Base-by-base conservation (phyloP, 1,140 invertebrate species). In the Choristoneura fumiferana region DNA sequence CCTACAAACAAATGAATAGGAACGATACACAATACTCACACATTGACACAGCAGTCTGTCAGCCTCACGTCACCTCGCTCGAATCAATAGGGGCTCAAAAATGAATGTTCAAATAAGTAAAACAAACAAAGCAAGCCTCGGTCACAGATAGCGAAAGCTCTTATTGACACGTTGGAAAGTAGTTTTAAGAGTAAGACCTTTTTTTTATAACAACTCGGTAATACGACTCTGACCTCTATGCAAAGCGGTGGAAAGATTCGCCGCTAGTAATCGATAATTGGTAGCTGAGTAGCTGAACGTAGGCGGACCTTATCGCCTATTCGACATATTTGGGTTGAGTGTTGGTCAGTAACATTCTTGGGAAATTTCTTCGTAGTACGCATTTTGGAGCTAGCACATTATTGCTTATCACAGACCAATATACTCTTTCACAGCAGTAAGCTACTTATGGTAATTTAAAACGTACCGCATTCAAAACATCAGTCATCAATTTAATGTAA, bases 111-210 rank as follows among this genome's bases (percentile, higher is more conserved):
- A 73, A 81, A 86, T 53, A 69, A 65, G 63, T 78, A 76, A 78
- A 82, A 73, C 68, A 81, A 84, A 84, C 75, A 82, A 77, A 75
- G 62, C 66, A 53, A 63, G 39, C 60, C 64, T 73, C 71, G 73
- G 80, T 78, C 77, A 82, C 71, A 71, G 82, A 86, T 82, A 86
- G 81, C 83, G 83, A 86, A 86, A 86, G 83, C 79, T 81, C 65
- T 67, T 84, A 82, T 84, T 82, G 81, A 86, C 83, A 79, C 69
- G 82, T 79, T 84, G 73, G 83, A 86, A 86, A 86, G 83, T 82
- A 66, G 69, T 52, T 62, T 61, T 55, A 63, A 17, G 36, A 33
- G 56, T 55, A 62, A 67, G 69, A 69, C 45, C 67, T 66, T 62
- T 67, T 67, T 60, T 58, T 37, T 33, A n/a, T n/a, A 29, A 49